These are phyloP conservation scores for Acanthornis magna DNA, from an alignment of 2,797 vertebrate species.

Conservation along the genomic window DNA sequence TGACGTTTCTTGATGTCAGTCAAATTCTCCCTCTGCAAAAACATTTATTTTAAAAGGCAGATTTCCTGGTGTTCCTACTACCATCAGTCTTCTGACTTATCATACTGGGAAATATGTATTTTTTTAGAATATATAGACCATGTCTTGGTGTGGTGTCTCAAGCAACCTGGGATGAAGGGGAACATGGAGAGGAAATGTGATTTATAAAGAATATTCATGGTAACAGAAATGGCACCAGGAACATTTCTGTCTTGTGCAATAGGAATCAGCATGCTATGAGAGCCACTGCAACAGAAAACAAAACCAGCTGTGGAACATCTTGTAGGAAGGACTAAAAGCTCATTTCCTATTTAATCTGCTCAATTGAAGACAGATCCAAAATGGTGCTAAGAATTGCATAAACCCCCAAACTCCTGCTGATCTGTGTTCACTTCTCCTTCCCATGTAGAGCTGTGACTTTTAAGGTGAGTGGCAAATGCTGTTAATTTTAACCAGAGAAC, in stretches of 20 bases:
- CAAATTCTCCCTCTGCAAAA: neutral
- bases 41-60: neutral
- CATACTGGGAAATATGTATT: accelerated
- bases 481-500: neutral
- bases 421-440: neutral
- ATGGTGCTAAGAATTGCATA: neutral
- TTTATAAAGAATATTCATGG: neutral
- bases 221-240: neutral
- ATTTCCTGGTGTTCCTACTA: neutral
- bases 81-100: neutral
- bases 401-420: neutral
- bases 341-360: neutral
- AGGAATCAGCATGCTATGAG: neutral
- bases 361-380: neutral
- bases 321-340: neutral
- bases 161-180: neutral
- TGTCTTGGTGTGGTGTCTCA: neutral
- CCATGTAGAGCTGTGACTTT: neutral
- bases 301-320: neutral
- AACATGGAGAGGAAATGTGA: accelerated
- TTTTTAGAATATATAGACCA: neutral
- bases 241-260: neutral
- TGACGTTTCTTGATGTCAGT: neutral
- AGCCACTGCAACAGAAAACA: neutral
- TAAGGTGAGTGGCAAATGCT: neutral